phyloP scores from a whole-genome alignment of 2,888 invertebrate genomes.

The Troilus luridus region DNA sequence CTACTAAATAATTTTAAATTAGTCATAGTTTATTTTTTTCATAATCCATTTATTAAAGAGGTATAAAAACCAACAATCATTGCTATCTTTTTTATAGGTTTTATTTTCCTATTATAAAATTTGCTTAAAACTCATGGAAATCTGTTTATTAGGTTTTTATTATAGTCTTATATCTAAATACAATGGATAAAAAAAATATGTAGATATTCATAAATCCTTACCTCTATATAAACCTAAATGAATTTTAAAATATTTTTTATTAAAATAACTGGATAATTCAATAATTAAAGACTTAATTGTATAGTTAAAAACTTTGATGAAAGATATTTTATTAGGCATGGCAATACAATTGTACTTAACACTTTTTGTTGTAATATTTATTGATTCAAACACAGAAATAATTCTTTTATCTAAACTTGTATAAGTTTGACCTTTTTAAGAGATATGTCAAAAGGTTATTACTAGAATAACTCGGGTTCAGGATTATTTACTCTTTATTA shows the following conservation, averaged over 20 bases:
- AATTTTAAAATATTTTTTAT: neutral
- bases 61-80: neutral
- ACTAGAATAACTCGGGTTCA: neutral
- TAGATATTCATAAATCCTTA: neutral
- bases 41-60: neutral
- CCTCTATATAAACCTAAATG: neutral
- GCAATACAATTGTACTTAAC: neutral
- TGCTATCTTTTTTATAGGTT: neutral
- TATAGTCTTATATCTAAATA: neutral
- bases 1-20: neutral
- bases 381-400: neutral
- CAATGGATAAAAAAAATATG: neutral
- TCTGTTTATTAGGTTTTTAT: neutral
- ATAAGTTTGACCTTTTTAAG: neutral
- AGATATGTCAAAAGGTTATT: conserved; percentile 7
- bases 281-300: no score
- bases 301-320: neutral
- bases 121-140: neutral
- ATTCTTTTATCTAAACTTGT: neutral
- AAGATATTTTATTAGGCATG: neutral
- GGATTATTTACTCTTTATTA: neutral
- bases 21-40: neutral
- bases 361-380: neutral
- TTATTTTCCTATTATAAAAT: neutral
- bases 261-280: neutral